Evolutionary conservation across 2,797 vertebrate species (phyloP).

Genomic region (Smutsia temminckii): DNA sequence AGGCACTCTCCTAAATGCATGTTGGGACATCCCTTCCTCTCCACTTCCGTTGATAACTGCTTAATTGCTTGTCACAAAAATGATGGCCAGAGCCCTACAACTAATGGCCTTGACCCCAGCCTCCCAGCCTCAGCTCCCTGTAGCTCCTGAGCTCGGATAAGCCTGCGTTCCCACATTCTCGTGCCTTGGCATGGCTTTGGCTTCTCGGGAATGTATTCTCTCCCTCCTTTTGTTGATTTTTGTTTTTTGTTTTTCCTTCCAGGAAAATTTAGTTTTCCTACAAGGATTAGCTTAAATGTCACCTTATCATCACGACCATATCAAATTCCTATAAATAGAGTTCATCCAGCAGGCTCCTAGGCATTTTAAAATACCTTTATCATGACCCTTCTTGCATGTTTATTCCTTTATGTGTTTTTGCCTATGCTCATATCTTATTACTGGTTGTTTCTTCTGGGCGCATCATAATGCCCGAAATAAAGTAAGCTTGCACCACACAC

Average conservation of each 20-base stretch:
- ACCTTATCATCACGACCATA: neutral
- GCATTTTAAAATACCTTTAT: constrained; percentile 17
- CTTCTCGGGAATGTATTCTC: neutral
- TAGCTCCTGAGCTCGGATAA: neutral
- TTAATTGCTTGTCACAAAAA: neutral
- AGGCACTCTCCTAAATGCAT: neutral
- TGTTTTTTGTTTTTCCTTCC: neutral
- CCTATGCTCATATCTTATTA: neutral
- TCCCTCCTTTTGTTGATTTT: neutral
- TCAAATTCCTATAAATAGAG: neutral
- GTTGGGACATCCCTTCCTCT: neutral
- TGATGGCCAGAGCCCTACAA: neutral
- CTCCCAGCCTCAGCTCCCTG: neutral
- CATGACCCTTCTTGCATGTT: neutral
- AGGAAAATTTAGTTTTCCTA: neutral
- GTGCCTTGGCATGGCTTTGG: neutral
- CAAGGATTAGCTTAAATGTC: constrained; percentile 21
- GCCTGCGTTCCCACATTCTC: neutral
- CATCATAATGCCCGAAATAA: neutral
- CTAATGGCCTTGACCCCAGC: neutral
- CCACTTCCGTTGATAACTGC: neutral
- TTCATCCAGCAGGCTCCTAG: neutral
- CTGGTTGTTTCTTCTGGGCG: neutral
- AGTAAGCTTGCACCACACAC: neutral
- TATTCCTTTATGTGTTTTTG: constrained; percentile 28